Conservation (phyloP, 2,797 vertebrate species). For the Sebastes steindachneri region DNA sequence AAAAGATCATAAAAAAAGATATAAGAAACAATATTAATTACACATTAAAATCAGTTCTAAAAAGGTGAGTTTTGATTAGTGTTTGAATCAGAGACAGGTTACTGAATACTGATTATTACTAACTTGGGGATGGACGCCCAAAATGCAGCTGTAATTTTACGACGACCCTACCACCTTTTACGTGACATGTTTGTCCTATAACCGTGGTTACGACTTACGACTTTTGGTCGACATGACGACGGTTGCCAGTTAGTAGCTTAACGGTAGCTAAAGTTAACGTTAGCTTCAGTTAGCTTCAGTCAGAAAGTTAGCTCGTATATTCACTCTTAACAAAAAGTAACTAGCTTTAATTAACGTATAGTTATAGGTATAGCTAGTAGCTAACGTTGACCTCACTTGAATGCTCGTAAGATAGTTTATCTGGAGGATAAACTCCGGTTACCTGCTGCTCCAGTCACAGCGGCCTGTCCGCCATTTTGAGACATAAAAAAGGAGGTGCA, state of each 20-base stretch:
- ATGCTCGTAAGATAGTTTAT: neutral
- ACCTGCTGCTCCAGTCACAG: constrained; percentile 87
- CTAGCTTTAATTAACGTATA: neutral
- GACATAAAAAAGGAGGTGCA: constrained; percentile 89
- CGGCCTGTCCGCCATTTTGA: constrained; percentile 99
- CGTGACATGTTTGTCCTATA: neutral
- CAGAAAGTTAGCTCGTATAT: constrained; percentile 62
- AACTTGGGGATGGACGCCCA: neutral
- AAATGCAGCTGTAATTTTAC: no score
- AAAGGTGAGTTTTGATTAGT: no score
- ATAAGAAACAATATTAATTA: no score
- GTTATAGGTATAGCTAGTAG: rapidly evolving
- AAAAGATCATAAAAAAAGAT: no score
- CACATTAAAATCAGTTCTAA: no score
- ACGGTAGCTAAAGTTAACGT: constrained; percentile 52
- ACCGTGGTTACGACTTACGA: neutral
- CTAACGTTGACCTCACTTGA: rapidly evolving
- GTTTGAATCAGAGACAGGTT: no score
- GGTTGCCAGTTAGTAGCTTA: neutral
- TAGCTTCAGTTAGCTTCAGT: constrained; percentile 60
- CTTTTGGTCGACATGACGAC: neutral
- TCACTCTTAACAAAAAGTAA: neutral
- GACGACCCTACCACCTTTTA: neutral
- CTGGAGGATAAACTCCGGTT: constrained; percentile 47
- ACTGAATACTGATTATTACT: neutral